These are phyloP conservation scores for Sebastes matsubarae DNA, from an alignment of 2,797 vertebrate genomes.

Conservation along the genomic window DNA sequence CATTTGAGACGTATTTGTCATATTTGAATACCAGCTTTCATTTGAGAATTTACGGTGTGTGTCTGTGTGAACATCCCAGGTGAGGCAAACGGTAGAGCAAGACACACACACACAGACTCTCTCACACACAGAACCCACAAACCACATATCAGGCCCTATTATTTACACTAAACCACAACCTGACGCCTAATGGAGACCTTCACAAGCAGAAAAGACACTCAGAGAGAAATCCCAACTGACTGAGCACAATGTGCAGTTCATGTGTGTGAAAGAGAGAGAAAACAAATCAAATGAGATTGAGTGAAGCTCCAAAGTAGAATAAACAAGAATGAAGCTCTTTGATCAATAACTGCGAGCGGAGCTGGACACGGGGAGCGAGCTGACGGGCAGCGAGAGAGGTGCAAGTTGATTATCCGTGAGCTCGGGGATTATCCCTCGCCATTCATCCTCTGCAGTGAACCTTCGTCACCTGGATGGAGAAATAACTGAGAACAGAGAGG, in stretches of 20 bases:
- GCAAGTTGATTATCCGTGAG: conserved; percentile 65
- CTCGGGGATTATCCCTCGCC: conserved; percentile 48
- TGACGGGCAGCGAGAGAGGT: conserved; percentile 33
- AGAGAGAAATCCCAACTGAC: conserved; percentile 16
- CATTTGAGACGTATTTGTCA: background rate
- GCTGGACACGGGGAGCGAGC: conserved; percentile 32
- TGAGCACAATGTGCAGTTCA: background rate
- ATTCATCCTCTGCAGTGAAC: conserved; percentile 40
- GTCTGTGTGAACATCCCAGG: background rate
- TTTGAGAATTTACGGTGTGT: background rate
- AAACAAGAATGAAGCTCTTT: conserved; percentile 53
- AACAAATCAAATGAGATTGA: conserved; percentile 26
- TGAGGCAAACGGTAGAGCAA: background rate
- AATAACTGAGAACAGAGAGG: conserved; percentile 14
- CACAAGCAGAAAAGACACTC: conserved; percentile 6
- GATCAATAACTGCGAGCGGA: conserved; percentile 53
- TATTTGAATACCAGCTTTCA: background rate
- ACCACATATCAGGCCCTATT: conserved; percentile 34
- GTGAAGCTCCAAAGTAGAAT: conserved; percentile 38
- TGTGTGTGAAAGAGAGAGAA: background rate
- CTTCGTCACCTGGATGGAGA: conserved; percentile 40
- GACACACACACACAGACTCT: background rate
- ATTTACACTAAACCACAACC: conserved; percentile 39
- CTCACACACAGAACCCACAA: conserved; percentile 20
- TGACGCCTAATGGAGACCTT: conserved; percentile 24